phyloP scores from a whole-genome alignment of 2,888 invertebrate genomes.

The Pammene aurita region DNA sequence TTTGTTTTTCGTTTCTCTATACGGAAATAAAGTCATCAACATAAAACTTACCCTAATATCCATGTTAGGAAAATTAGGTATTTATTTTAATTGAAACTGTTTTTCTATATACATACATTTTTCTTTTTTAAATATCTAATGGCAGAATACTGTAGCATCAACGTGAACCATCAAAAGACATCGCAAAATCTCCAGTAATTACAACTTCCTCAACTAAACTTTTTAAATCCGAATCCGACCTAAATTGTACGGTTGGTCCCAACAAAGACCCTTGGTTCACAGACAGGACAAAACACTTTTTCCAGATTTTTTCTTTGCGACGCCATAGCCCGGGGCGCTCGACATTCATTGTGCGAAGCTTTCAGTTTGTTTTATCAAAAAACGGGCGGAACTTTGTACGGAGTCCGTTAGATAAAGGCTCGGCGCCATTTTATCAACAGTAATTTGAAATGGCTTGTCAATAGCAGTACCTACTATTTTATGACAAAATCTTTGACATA shows the following conservation, averaged over 20 bases:
- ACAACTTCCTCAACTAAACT: slow-evolving; percentile 6
- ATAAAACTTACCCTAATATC: too few species aligned
- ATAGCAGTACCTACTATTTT: background rate
- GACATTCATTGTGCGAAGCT: slow-evolving; percentile 50
- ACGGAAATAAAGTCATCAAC: too few species aligned
- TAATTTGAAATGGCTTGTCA: slow-evolving; percentile 2
- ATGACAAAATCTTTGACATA: background rate
- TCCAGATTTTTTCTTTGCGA: slow-evolving; percentile 48
- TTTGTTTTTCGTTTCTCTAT: too few species aligned
- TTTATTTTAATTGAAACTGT: too few species aligned
- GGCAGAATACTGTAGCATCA: too few species aligned
- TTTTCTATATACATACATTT: too few species aligned
- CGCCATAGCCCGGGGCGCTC: slow-evolving; percentile 44
- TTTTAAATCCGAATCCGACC: slow-evolving; percentile 1
- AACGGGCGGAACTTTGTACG: slow-evolving; percentile 23
- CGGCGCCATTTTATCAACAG: slow-evolving; percentile 5
- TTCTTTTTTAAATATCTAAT: too few species aligned
- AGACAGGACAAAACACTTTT: slow-evolving; percentile 46
- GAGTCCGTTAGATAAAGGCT: slow-evolving; percentile 8
- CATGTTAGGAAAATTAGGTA: too few species aligned
- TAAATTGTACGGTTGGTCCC: slow-evolving; percentile 24
- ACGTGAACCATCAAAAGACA: too few species aligned
- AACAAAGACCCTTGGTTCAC: slow-evolving; percentile 24
- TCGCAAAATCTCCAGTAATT: slow-evolving; percentile 1
- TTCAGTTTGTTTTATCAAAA: slow-evolving; percentile 34